Evolutionary conservation across 2,888 invertebrate genomes (phyloP).

Genomic region (Strigamia transsilvanica): DNA sequence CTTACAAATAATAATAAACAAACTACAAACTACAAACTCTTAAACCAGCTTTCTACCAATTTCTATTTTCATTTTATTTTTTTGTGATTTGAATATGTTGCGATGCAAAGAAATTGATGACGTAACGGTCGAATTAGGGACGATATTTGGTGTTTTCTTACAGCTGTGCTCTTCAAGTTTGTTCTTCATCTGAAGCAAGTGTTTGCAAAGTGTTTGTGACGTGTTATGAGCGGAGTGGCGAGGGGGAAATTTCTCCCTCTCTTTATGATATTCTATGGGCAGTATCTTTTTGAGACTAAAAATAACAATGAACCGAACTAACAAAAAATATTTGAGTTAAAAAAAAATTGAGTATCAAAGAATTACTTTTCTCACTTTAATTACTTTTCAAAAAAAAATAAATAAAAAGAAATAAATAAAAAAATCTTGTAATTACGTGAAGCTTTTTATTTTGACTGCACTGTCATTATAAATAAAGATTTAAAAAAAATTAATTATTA

Average conservation of each 20-base stretch:
- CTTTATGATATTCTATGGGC: conserved; percentile 35
- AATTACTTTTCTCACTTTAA: conserved; percentile 13
- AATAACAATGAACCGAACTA: conserved; percentile 39
- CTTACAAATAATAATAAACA: neutral
- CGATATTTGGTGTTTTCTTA: conserved; percentile 46
- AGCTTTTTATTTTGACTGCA: conserved; percentile 45
- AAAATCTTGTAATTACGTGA: conserved; percentile 32
- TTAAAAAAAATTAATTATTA: conserved; percentile 1
- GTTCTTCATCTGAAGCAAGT: conserved; percentile 46
- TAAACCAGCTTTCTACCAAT: conserved; percentile 40
- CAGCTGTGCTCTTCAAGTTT: conserved; percentile 48
- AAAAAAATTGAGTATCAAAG: neutral
- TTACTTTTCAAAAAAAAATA: neutral
- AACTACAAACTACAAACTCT: conserved; percentile 12
- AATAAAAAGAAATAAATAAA: neutral
- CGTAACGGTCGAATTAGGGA: conserved; percentile 29
- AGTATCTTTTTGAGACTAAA: conserved; percentile 14
- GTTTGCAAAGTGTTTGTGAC: conserved; percentile 45
- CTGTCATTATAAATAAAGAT: conserved; percentile 30
- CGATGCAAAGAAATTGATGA: neutral
- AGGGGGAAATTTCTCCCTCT: neutral
- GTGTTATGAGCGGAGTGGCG: conserved; percentile 31
- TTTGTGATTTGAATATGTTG: conserved; percentile 16
- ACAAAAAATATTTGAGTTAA: neutral
- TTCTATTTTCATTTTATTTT: neutral